Evolutionary conservation across 2,113 vertebrate genomes (phyloP), one percentile per base, ranked within the genome.

Genomic region (Calidris pugnax): DNA sequence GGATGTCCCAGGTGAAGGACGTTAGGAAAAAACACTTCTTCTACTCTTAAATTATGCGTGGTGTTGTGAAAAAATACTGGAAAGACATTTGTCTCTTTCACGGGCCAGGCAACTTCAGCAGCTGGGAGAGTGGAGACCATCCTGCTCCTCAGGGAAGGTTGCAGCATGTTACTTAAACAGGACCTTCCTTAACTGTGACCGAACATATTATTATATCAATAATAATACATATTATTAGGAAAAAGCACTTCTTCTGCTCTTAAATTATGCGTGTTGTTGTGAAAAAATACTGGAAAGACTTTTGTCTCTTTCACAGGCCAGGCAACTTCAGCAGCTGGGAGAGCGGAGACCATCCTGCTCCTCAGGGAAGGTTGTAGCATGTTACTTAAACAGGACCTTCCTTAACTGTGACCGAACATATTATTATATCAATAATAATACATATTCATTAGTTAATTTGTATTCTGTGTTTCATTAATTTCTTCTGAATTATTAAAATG

Each of bases 321-420:
- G 12, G 14, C 68, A 75, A 21, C 16, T 60, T 81, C 28, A 39
- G 68, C 62, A 51, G n/a, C 35, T 39, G 55, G 18, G 23, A 60
- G 26, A 50, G 43, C 18, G 8, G 35, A 67, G 43, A 32, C 18
- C 0, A 0, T 39, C 56, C 55, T 41, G 27, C 24, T 77, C 43
- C 32, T 81, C 0, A 0, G 50, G 57, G 37, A 63, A 68, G 15
- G 26, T 28, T n/a, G 21, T 1, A 50, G 15, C 4, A 3, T 1
- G 3, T 18, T 27, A 39, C 47, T 33, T 50, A 9, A 63, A 35
- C 9, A 21, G 35, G 18, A 57, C 18, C 60, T 53, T 84, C 37
- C 37, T 53, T 62, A 30, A 57, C 33, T 14, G 7, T 18, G 51
- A 30, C 51, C 43, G 51, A 56, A 83, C 22, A 48, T 12, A 43